These are phyloP conservation scores for Pollenia labialis DNA, from an alignment of 2,888 invertebrate genomes.

Conservation along the genomic window DNA sequence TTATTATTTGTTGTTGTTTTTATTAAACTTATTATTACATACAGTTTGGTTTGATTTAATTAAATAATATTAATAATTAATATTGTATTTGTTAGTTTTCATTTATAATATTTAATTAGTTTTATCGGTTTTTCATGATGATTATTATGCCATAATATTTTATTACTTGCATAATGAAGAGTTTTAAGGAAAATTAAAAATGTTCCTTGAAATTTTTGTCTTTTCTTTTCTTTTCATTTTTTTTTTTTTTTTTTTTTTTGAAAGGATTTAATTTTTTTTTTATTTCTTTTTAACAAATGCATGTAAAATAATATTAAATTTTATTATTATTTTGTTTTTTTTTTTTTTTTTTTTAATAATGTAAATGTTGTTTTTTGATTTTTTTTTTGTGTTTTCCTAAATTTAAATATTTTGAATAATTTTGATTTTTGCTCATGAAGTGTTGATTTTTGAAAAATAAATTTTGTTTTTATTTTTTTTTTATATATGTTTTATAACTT, in stretches of 20 bases:
- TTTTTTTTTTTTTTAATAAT: constrained; percentile 68
- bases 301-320: constrained; percentile 48
- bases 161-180: constrained; percentile 44
- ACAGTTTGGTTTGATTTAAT: constrained; percentile 73
- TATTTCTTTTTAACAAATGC: constrained; percentile 59
- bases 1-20: constrained; percentile 68
- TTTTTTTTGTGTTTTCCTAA: constrained; percentile 65
- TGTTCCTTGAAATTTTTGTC: constrained; percentile 40
- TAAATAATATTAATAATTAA: constrained; percentile 44
- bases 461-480: constrained; percentile 26
- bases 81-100: constrained; percentile 13
- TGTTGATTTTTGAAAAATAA: constrained; percentile 76
- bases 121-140: constrained; percentile 37
- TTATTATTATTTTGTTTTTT: constrained; percentile 42
- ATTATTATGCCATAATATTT: constrained; percentile 41
- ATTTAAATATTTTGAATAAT: constrained; percentile 75
- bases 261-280: constrained; percentile 8
- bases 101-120: constrained; percentile 36
- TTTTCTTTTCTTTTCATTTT: no score
- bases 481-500: constrained; percentile 61
- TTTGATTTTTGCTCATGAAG: constrained; percentile 74
- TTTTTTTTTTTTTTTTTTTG: constrained; percentile 55
- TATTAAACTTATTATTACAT: constrained; percentile 74
- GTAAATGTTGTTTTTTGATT: constrained; percentile 73
- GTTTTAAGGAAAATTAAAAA: constrained; percentile 65